A percentile compares a stretch with the other conserved stretches of the same genome.
These are phyloP conservation scores for Ctenochaetus hawaiiensis DNA, from an alignment of 2,797 vertebrate genomes.

Conservation along the genomic window DNA sequence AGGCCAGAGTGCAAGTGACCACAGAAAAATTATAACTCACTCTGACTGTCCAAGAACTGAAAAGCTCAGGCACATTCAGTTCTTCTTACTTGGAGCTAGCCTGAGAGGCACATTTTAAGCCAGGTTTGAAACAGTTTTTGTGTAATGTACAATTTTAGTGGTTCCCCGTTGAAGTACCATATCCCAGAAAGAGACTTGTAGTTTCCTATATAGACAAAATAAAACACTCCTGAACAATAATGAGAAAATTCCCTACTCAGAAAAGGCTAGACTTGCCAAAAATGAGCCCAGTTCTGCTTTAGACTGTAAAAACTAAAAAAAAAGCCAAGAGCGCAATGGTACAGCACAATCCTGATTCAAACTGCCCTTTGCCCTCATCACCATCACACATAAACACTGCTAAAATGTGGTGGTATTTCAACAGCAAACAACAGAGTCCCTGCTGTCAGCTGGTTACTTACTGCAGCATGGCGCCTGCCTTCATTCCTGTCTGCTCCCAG, in stretches of 20 bases:
- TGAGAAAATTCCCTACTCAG: background rate
- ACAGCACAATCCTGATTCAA: background rate
- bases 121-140: background rate
- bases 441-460: constrained; percentile 78
- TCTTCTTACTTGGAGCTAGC: background rate
- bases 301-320: background rate
- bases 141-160: background rate
- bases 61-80: background rate
- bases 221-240: background rate
- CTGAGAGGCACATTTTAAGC: background rate
- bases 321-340: background rate
- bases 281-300: background rate
- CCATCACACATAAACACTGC: constrained; percentile 28
- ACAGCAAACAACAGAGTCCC: constrained; percentile 55
- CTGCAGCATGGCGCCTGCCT: constrained; percentile 95
- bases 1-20: background rate
- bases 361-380: constrained; percentile 28
- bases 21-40: background rate
- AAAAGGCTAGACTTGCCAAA: background rate
- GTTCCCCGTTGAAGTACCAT: background rate
- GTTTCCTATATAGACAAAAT: background rate
- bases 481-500: constrained; percentile 97
- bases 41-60: background rate
- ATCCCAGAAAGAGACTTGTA: background rate
- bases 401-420: constrained; percentile 38